Base-by-base conservation (phyloP, 1,140 invertebrate species). In the Drosophila elegans region DNA sequence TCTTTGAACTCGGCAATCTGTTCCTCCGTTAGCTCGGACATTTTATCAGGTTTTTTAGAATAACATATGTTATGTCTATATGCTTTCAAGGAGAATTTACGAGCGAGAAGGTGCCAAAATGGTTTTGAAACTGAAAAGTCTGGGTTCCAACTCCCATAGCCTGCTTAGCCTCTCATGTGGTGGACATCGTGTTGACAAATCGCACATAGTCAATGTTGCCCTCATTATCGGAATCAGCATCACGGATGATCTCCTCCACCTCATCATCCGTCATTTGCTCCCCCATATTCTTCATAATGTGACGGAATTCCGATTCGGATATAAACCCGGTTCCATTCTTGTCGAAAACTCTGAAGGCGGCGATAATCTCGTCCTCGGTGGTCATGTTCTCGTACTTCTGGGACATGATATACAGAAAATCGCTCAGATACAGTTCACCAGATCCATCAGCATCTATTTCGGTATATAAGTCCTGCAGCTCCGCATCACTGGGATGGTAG, bases 1-100 rank as follows among this genome's bases (percentile, higher is more conserved):
- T 90, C 92, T 36, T 81, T 81, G 10, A 91, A 89, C 41, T 93
- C 91, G n/a, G 67, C 55, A 10, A 88, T 46, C 25, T 86, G 79
- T 21, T 86, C 83, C 3, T 86, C 84, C 1, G 71, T 63, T 25
- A 86, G 11, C 0, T 88, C 38, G n/a, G 49, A 29, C 59, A 64
- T 66, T 32, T 3, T 53, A 6, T 12, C 3, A 9, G 3, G n/a
- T 4, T 27, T 9, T 49, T 11, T 0, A 3, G 21, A 32, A 11
- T 21, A 3, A 52, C 7, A 32, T 3, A 6, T 9, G 10, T 46
- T 29, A 13, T 3, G 42, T 36, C 10, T 0, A 21, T 36, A 11
- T 25, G 34, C 4, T 59, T 4, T 25, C 5, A 2, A 3, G 38
- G 38, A 4, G 6, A 32, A 53, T 73, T 73, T 73, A 41, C 11